Conservation (phyloP, 2,888 invertebrate species). For the Apotomis betuletana region DNA sequence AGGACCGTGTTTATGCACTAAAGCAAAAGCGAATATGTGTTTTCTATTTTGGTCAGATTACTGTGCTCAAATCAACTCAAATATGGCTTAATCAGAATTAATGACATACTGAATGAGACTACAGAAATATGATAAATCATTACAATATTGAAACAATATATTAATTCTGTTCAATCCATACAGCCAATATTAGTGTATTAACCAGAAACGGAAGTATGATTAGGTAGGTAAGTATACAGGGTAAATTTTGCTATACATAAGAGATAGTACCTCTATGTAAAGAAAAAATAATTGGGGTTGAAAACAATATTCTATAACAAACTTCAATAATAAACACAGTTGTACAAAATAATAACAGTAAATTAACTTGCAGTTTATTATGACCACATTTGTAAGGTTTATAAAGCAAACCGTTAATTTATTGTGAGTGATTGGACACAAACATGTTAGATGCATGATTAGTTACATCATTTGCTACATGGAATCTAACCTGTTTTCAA, state of each 20-base stretch:
- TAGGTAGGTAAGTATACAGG: background rate
- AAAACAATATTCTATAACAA: background rate
- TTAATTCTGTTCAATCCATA: slow-evolving; percentile 10
- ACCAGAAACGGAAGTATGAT: slow-evolving; percentile 4
- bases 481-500: slow-evolving; percentile 37
- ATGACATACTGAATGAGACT: background rate
- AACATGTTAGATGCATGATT: slow-evolving; percentile 25
- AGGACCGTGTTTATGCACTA: background rate
- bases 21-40: background rate
- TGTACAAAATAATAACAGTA: background rate
- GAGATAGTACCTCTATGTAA: background rate
- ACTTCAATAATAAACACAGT: background rate
- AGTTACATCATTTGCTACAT: slow-evolving; percentile 27
- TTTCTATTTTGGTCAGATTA: slow-evolving; percentile 8
- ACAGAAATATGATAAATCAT: background rate
- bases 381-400: slow-evolving; percentile 3
- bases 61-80: slow-evolving; percentile 3
- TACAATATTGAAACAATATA: background rate
- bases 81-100: slow-evolving; percentile 1
- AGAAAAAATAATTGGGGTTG: background rate
- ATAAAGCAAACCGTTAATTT: slow-evolving; percentile 7
- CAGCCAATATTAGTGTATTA: slow-evolving; percentile 1
- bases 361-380: slow-evolving; percentile 3
- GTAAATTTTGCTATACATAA: slow-evolving; percentile 15
- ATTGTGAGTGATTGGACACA: slow-evolving; percentile 6